A percentile compares a stretch with the other conserved stretches of the same genome.
Conservation (phyloP, 2,888 invertebrate genomes). For the Linnaemya tessellans region DNA sequence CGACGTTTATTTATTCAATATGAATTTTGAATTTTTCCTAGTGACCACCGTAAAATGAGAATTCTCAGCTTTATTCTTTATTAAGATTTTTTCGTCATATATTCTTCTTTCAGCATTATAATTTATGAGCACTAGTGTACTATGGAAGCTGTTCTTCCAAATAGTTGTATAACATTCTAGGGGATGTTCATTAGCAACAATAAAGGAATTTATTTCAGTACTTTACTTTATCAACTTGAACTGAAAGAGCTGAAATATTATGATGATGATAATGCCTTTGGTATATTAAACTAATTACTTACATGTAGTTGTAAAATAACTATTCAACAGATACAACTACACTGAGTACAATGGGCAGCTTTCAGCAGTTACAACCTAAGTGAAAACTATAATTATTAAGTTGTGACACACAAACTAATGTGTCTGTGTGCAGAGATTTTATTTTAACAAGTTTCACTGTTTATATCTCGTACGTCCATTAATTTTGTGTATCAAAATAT, state of each 20-base stretch:
- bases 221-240: too few relatives aligned
- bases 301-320: too few relatives aligned
- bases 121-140: background rate
- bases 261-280: too few relatives aligned
- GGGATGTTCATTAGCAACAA: background rate
- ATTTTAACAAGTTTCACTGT: background rate
- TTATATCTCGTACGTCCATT: background rate
- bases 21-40: too few relatives aligned
- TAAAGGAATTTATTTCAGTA: too few relatives aligned
- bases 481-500: background rate
- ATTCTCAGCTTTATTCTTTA: too few relatives aligned
- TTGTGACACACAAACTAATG: background rate
- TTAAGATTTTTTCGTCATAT: too few relatives aligned
- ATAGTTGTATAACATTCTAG: background rate
- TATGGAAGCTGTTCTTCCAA: background rate
- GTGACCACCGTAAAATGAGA: too few relatives aligned
- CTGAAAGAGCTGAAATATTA: too few relatives aligned
- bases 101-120: background rate
- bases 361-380: background rate
- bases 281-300: too few relatives aligned
- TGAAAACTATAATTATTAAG: background rate
- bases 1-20: too few relatives aligned
- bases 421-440: background rate
- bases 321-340: background rate
- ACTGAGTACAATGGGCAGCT: background rate